Percentiles rank a stretch among this genome's conserved stretches.
These are phyloP conservation scores for Leptinotarsa juncta DNA, from an alignment of 2,888 invertebrate genomes.

Conservation along the genomic window DNA sequence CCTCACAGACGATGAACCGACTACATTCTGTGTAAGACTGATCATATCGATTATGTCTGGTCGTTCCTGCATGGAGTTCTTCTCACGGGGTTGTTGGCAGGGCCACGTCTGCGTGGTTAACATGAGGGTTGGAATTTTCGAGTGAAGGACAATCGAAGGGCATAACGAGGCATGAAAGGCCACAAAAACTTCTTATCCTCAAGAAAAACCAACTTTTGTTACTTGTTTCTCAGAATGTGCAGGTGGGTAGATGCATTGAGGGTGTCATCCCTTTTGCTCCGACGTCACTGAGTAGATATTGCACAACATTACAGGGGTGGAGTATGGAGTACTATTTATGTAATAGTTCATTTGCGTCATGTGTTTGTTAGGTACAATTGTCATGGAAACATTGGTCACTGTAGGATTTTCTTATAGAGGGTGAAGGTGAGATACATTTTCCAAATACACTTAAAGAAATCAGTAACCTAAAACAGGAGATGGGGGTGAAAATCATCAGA, in stretches of 20 bases:
- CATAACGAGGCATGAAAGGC: neutral
- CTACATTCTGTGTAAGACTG: slow-evolving; percentile 63
- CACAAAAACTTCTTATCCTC: neutral
- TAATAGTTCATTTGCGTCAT: too few relatives aligned
- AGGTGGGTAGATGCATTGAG: too few relatives aligned
- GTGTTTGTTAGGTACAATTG: too few relatives aligned
- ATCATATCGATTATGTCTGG: slow-evolving; percentile 43
- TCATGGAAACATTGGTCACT: too few relatives aligned
- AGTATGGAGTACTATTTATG: too few relatives aligned
- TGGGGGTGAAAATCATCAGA: too few relatives aligned
- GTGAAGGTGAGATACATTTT: slow-evolving; percentile 2
- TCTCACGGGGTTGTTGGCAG: slow-evolving; percentile 32
- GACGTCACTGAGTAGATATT: too few relatives aligned
- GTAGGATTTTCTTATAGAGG: too few relatives aligned
- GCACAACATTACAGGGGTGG: too few relatives aligned
- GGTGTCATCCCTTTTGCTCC: too few relatives aligned
- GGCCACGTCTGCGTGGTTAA: slow-evolving; percentile 33
- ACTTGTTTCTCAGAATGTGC: too few relatives aligned
- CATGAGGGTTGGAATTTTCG: slow-evolving; percentile 13
- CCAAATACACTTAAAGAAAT: slow-evolving; percentile 17
- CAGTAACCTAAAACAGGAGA: too few relatives aligned
- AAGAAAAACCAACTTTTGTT: neutral
- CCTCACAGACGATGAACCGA: slow-evolving; percentile 52
- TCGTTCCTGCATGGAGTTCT: slow-evolving; percentile 20
- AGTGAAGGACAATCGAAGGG: neutral